Base-by-base conservation (phyloP, 2,113 vertebrate genomes). In the Acanthochromis polyacanthus region DNA sequence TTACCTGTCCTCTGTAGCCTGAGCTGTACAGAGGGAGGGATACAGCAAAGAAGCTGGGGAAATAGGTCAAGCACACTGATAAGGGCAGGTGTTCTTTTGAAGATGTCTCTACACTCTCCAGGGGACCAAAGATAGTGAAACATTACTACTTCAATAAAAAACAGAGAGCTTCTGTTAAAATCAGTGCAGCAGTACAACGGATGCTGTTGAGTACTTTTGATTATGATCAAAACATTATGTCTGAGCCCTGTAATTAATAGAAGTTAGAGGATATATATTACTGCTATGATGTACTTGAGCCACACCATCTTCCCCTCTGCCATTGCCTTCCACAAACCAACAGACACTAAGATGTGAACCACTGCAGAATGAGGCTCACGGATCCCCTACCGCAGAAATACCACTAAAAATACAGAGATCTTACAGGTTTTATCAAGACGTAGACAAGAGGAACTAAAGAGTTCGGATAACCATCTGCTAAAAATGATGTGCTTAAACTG, bases 51-150 rank as follows among this genome's bases (percentile, higher is more conserved):
- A 65, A 86, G 90, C 73, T 88, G 85, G 81, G 92, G 83, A 92
- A 92, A 91, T 88, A 87, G 90, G 90, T 90, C 90, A 95, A 83
- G 84, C 88, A 80, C 89, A 87, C 75, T 82, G 90, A 94, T 92
- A 93, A 92, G 90, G 81, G 86, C 79, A 89, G 84, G 66, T 93
- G 84, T 48, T 70, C 83, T 78, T 88, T 92, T 82, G 78, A 93
- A 94, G 91, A 92, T 93, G 94, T 95, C 80, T 88, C 82, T 69
- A 74, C 73, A 88, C 62, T 88, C 77, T 89, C 81, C 1, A n/a
- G 75, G 76, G 84, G 48, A 73, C 40, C 62, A 16, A 75, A 81
- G 68, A 65, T 70, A 43, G 63, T 66, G 2, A 87, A 92, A 87
- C 50, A 87, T 78, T 76, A 58, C 61, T 64, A 63, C 70, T 75